Base-by-base conservation (phyloP, 1,140 invertebrate species). In the Spodoptera frugiperda region DNA sequence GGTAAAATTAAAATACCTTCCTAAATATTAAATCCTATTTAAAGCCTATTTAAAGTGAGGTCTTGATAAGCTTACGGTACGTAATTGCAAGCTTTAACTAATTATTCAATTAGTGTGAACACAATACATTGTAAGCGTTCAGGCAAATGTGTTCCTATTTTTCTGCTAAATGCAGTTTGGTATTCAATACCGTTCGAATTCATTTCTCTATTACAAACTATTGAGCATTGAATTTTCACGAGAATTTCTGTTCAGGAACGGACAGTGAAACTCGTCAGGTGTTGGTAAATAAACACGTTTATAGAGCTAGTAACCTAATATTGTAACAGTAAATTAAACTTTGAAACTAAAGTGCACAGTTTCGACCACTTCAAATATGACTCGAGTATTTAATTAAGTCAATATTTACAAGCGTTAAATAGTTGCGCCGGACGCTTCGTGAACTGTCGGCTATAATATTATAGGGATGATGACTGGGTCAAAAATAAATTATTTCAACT, bases 41-140 rank as follows among this genome's bases (percentile, higher is more conserved):
- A n/a, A n/a, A n/a, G 48, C 1, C 48, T 19, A 17, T 63, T 63
- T 63, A 39, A 63, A 63, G 39, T 33, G 19, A 21, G 14, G n/a
- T 33, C 63, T 21, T 6, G 17, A 25, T 25, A 25, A 67, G 44
- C 63, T 67, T 21, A 49, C 17, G 5, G 44, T 15, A 15, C 12
- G 63, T 48, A 67, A 67, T 67, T 67, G 19, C 44, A 49, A 12
- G 46, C 21, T 14, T 51, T 8, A 33, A 33, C 44, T 46, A 49
- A 67, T 67, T 67, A 68, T 53, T 30, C 65, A 53, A 68, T 68
- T 68, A 68, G 53, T 68, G 33, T 4, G 21, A 17, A 17, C 21
- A 33, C 65, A 68, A 68, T 53, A 21, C 48, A 53, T 68, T 53
- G 21, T 15, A 48, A 19, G 53, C 30, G n/a, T 68, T 49, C 48